Evolutionary conservation across 1,140 invertebrate genomes (phyloP), one percentile per base, ranked within the genome.

Genomic region (Coelopa frigida): DNA sequence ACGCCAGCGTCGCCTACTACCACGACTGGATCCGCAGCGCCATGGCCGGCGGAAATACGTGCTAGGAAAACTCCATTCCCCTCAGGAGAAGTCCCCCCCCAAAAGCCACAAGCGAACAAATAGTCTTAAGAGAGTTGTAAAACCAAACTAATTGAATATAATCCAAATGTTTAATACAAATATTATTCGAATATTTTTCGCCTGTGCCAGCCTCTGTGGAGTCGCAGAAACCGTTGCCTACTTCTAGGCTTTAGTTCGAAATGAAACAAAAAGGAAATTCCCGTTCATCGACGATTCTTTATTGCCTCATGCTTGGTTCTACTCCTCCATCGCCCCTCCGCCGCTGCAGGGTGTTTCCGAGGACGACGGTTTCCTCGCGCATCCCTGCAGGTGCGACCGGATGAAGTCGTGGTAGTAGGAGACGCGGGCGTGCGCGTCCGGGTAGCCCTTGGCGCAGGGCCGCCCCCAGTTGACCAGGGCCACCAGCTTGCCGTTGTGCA

Each of bases 381-480:
- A 47, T 3, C 12, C 22, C 4, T 18, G 38, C 20, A 65, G 24
- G 11, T 63, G 61, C n/a, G 62, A 60, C 12, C 62, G 55, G 27
- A 66, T 68, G 48, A 73, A 76, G 35, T 70, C 64, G n/a, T 64
- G 55, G 48, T 73, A 72, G 46, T 70, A 63, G 8, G 62, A 48
- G 21, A 74, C 57, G 29, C 60, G 55, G 4, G 74, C 70, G 50
- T 72, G 76, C 6, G 76, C 75, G 55, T 77, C 76, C 4, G 75
- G 76, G 44, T 69, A 69, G 5, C 71, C 71, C 2, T 46, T 51
- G 17, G 75, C 77, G 49, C 76, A 77, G 3, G 76, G 76, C 21
- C 68, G 53, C 7, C 77, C 76, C 62, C 74, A 79, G 20, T 75
- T 77, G 8, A 77, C 76, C 24, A 79, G 58, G 3, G 77, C 76